Conservation (phyloP, 2,113 vertebrate genomes). For the Notothenia coriiceps region DNA sequence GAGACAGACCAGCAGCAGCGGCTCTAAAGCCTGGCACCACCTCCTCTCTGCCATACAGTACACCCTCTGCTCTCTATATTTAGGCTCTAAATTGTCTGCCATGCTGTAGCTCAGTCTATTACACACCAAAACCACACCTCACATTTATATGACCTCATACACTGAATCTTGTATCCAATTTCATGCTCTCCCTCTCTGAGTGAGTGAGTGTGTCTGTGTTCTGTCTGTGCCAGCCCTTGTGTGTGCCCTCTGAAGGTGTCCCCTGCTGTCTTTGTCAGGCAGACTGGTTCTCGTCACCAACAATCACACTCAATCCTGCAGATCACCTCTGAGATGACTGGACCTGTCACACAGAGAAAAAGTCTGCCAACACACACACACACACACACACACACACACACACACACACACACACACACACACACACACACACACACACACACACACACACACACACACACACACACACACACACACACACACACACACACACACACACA, state of each 20-base stretch:
- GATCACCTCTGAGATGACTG: constrained; percentile 35
- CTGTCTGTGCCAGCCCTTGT: constrained; percentile 25
- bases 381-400: neutral
- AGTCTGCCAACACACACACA: constrained; percentile 7
- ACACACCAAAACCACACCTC: constrained; percentile 59
- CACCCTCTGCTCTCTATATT: constrained; percentile 49
- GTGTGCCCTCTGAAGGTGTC: constrained; percentile 60
- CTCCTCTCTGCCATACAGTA: constrained; percentile 7
- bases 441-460: neutral
- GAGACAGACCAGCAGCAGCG: constrained; percentile 28
- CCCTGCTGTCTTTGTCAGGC: constrained; percentile 71
- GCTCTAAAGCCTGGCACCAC: constrained; percentile 16
- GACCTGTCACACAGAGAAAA: constrained; percentile 41
- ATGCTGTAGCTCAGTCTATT: constrained; percentile 26
- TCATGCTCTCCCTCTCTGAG: constrained; percentile 16
- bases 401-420: neutral
- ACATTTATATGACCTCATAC: constrained; percentile 51
- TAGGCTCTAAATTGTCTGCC: constrained; percentile 40
- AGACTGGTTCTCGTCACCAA: constrained; percentile 47
- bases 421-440: neutral
- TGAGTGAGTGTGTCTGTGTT: constrained; percentile 8
- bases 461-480: constrained; percentile 15
- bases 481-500: neutral
- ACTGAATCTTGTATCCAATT: constrained; percentile 49
- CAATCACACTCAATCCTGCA: constrained; percentile 40